These are phyloP conservation scores for Pachyramphus minor DNA, from an alignment of 2,113 vertebrate species.

Conservation along the genomic window DNA sequence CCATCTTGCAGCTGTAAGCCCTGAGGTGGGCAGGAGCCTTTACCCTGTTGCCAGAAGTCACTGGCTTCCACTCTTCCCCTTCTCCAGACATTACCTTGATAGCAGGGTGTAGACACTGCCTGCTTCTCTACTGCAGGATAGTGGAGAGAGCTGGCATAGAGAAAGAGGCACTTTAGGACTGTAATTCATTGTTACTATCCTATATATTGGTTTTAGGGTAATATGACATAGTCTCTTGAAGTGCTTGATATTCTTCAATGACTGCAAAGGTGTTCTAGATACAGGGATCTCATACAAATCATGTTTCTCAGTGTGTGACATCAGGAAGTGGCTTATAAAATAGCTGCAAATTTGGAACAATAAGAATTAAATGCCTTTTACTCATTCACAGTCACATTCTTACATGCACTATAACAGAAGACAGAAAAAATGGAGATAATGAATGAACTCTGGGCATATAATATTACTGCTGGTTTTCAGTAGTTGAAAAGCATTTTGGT, in stretches of 20 bases:
- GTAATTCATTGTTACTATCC: background rate
- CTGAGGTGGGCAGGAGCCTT: background rate
- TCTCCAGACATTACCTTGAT: background rate
- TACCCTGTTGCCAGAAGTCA: background rate
- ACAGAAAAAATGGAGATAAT: background rate
- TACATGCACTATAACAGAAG: background rate
- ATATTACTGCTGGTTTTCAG: background rate
- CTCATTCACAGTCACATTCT: background rate
- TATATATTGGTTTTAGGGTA: background rate
- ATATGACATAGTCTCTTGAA: background rate
- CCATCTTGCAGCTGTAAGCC: background rate
- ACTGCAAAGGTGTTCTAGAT: background rate
- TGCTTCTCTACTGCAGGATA: background rate
- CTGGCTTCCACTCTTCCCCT: background rate
- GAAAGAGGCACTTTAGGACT: background rate
- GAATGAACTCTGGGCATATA: background rate
- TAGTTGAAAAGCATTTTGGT: background rate
- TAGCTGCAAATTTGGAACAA: background rate
- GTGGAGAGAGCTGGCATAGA: background rate
- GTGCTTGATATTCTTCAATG: background rate
- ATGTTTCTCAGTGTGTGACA: accelerated
- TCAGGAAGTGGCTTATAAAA: background rate
- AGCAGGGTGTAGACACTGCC: background rate
- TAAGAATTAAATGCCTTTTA: background rate
- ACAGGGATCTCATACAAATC: background rate